Percentiles rank a stretch among this genome's conserved stretches.
Evolutionary conservation across 2,113 vertebrate species (phyloP).

Genomic region (Leucoraja erinaceus): DNA sequence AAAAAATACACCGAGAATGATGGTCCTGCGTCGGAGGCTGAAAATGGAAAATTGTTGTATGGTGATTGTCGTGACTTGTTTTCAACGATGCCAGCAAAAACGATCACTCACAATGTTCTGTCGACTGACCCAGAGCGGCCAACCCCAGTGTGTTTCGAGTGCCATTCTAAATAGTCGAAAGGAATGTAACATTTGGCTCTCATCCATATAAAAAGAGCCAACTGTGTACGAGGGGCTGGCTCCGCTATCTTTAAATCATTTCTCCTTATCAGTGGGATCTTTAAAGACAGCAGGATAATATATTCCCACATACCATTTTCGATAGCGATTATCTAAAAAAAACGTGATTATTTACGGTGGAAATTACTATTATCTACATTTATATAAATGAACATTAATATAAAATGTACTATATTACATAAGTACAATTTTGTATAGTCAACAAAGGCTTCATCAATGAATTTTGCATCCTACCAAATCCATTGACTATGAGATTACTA

Average conservation of each 20-base stretch:
- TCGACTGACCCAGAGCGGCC: neutral
- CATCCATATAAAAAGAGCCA: constrained; percentile 36
- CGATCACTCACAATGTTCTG: neutral
- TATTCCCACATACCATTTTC: neutral
- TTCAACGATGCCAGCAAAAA: constrained; percentile 3
- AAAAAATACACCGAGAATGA: neutral
- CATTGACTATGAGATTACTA: neutral
- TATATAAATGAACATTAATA: neutral
- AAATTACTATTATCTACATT: neutral
- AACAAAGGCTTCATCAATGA: neutral
- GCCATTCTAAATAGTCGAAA: constrained; percentile 34
- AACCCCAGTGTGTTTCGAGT: neutral
- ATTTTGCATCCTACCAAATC: neutral
- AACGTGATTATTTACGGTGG: neutral
- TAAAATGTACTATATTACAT: neutral
- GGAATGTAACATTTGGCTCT: constrained; percentile 40
- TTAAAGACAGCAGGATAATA: neutral
- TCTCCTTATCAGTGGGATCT: neutral
- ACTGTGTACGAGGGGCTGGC: constrained; percentile 8
- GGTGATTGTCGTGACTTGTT: constrained; percentile 19
- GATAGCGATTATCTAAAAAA: neutral
- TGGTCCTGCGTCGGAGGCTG: neutral
- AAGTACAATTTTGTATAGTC: neutral
- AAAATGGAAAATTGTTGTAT: neutral
- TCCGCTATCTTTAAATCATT: constrained; percentile 14